Evolutionary conservation across 2,888 invertebrate species (phyloP).

Genomic region (Apocheima hispidaria): DNA sequence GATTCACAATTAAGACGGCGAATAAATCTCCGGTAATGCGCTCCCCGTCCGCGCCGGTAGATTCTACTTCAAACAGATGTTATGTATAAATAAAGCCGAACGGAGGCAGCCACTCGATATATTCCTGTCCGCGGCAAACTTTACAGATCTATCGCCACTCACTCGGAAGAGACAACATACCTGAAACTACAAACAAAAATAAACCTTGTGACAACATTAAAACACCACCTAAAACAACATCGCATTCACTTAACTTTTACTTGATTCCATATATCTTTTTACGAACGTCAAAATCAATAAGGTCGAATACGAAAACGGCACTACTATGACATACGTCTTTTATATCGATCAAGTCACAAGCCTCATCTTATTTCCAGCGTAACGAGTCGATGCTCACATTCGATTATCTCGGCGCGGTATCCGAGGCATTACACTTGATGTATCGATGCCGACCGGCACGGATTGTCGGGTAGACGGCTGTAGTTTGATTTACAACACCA

Average conservation of each 20-base stretch:
- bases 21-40: slow-evolving; percentile 85
- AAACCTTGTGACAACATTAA: slow-evolving; percentile 58
- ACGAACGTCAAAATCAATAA: slow-evolving; percentile 47
- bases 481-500: slow-evolving; percentile 76
- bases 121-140: slow-evolving; percentile 86
- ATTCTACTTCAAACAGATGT: slow-evolving; percentile 86
- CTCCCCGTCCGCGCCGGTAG: slow-evolving; percentile 84
- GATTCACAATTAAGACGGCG: slow-evolving; percentile 86
- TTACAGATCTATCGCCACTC: slow-evolving; percentile 82
- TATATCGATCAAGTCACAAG: slow-evolving; percentile 61
- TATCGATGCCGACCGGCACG: slow-evolving; percentile 83
- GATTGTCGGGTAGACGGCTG: slow-evolving; percentile 72
- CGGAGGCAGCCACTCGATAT: slow-evolving; percentile 86
- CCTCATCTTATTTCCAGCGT: slow-evolving; percentile 84
- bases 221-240: neutral
- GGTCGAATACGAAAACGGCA: slow-evolving; percentile 55
- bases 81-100: slow-evolving; percentile 86
- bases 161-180: slow-evolving; percentile 67
- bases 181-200: slow-evolving; percentile 56
- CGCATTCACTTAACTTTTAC: neutral
- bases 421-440: slow-evolving; percentile 85
- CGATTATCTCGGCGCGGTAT: slow-evolving; percentile 85
- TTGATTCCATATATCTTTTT: neutral
- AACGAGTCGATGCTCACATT: slow-evolving; percentile 86
- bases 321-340: slow-evolving; percentile 62